Evolutionary conservation across 2,113 vertebrate species (phyloP).

Genomic region (Nothobranchius furzeri): DNA sequence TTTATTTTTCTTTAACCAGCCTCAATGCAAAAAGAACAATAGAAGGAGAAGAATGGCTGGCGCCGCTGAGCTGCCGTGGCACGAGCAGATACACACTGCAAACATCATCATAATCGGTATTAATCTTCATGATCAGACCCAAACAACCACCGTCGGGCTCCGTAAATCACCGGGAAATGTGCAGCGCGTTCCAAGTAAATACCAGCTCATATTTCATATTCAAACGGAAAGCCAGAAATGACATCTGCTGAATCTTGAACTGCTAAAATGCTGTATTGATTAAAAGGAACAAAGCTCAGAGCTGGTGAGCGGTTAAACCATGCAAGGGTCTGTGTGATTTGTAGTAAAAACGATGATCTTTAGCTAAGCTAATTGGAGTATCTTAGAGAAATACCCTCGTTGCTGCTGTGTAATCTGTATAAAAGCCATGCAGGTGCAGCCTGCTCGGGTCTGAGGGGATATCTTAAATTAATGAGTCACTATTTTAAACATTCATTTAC

Average conservation of each 20-base stretch:
- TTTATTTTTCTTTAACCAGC: neutral
- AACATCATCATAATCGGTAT: slow-evolving; percentile 48
- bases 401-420: slow-evolving; percentile 11
- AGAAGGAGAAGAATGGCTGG: slow-evolving; percentile 4
- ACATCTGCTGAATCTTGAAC: slow-evolving; percentile 56
- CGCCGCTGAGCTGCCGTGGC: slow-evolving; percentile 11
- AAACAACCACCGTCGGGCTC: slow-evolving; percentile 42
- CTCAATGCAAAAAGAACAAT: neutral
- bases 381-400: neutral
- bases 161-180: slow-evolving; percentile 52
- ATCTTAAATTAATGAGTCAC: slow-evolving; percentile 36
- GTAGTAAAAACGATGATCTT: slow-evolving; percentile 2
- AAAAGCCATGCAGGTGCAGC: slow-evolving; percentile 12
- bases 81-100: slow-evolving; percentile 29
- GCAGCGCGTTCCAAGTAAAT: slow-evolving; percentile 34
- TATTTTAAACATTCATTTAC: slow-evolving; percentile 44
- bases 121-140: slow-evolving; percentile 47
- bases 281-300: slow-evolving; percentile 29
- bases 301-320: slow-evolving; percentile 11
- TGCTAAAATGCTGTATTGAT: slow-evolving; percentile 43
- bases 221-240: slow-evolving; percentile 43
- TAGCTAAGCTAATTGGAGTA: slow-evolving; percentile 11
- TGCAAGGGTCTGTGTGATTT: neutral
- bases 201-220: slow-evolving; percentile 40
- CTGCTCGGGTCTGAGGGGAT: slow-evolving; percentile 8